phyloP scores from a whole-genome alignment of 2,888 invertebrate genomes.

The Spodoptera exigua region DNA sequence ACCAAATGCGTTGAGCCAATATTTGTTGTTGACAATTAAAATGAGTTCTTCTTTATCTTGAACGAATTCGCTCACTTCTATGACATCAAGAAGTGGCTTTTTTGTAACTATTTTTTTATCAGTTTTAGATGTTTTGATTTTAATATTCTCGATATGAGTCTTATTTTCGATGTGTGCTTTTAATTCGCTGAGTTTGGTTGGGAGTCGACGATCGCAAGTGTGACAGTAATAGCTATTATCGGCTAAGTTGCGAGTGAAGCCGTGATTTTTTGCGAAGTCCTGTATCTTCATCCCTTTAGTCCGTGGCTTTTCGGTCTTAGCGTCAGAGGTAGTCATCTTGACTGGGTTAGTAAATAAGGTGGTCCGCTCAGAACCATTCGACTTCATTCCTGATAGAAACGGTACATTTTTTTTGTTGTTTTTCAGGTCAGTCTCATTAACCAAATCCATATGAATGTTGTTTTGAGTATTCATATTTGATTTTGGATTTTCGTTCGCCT shows the following conservation, averaged over 20 bases:
- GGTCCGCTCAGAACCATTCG: constrained; percentile 22
- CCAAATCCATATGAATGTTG: constrained; percentile 33
- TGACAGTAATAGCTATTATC: constrained; percentile 41
- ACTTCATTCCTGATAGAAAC: constrained; percentile 20
- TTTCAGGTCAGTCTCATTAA: constrained; percentile 28
- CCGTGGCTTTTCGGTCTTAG: too few relatives aligned
- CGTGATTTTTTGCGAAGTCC: constrained; percentile 29
- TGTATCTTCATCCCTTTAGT: neutral
- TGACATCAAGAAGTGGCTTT: neutral
- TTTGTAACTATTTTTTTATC: constrained; percentile 1
- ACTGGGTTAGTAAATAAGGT: constrained; percentile 37
- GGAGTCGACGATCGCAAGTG: constrained; percentile 24
- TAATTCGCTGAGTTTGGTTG: constrained; percentile 11
- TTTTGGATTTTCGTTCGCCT: neutral
- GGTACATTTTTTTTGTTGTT: constrained; percentile 8
- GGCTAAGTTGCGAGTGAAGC: constrained; percentile 28
- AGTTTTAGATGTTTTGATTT: neutral
- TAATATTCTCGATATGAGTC: constrained; percentile 27
- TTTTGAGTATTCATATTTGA: constrained; percentile 16
- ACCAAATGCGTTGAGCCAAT: constrained; percentile 9
- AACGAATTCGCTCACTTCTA: neutral
- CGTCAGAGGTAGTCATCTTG: constrained; percentile 2
- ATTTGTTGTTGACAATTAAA: constrained; percentile 25
- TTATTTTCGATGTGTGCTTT: constrained; percentile 27
- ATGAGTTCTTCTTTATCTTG: accelerated